Evolutionary conservation across 2,888 invertebrate genomes (phyloP).

Genomic region (Latheticus oryzae): DNA sequence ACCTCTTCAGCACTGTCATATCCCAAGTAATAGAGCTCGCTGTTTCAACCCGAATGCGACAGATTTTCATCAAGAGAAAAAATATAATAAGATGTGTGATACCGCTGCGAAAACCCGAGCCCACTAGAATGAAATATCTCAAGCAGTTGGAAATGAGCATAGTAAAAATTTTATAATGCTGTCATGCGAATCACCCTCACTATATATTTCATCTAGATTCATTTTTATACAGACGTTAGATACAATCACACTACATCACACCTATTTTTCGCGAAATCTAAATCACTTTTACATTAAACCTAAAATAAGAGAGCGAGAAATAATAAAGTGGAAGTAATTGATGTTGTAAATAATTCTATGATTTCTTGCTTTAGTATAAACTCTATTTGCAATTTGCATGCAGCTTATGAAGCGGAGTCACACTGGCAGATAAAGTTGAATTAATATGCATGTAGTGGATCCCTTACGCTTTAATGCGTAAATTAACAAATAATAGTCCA

Average conservation of each 20-base stretch:
- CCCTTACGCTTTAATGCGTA: conserved; percentile 46
- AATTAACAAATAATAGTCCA: conserved; percentile 46
- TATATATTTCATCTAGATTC: too few relatives aligned
- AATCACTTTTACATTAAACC: too few relatives aligned
- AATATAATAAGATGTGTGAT: conserved; percentile 30
- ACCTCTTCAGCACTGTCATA: conserved; percentile 22
- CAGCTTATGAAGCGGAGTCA: conserved; percentile 19
- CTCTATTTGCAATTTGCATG: conserved; percentile 38
- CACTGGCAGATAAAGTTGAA: conserved; percentile 38
- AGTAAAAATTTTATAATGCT: conserved; percentile 32
- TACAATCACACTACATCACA: too few relatives aligned
- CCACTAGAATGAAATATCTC: conserved; percentile 21
- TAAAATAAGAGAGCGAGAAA: too few relatives aligned
- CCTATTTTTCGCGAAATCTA: too few relatives aligned
- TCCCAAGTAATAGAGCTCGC: conserved; percentile 15
- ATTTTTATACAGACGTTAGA: too few relatives aligned
- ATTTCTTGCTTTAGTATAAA: too few relatives aligned
- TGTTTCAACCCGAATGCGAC: conserved; percentile 13
- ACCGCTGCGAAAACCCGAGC: conserved; percentile 9
- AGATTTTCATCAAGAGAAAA: conserved; percentile 24
- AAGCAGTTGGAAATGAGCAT: conserved; percentile 26
- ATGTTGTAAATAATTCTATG: too few relatives aligned
- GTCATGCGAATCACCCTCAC: conserved; percentile 20
- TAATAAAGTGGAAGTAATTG: too few relatives aligned
- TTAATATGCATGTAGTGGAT: conserved; percentile 46